Conservation (phyloP, 2,888 invertebrate species). For the Drosophila lacicola region DNA sequence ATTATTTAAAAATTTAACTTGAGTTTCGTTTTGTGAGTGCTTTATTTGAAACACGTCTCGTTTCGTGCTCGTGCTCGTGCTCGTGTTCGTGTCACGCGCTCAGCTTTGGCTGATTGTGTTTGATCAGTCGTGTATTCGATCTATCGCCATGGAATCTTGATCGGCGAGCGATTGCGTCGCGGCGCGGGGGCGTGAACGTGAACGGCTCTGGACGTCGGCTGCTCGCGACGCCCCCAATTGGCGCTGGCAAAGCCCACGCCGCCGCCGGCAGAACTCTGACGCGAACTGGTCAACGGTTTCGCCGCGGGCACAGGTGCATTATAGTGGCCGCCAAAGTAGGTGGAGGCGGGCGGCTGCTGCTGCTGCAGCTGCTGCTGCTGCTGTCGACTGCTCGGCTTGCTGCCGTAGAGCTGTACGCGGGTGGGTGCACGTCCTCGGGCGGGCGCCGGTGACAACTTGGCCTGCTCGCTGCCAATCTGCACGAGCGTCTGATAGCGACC, state of each 20-base stretch:
- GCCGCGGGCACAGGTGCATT: constrained; percentile 55
- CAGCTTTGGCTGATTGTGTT: constrained; percentile 18
- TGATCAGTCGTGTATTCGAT: constrained; percentile 30
- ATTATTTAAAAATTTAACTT: background rate
- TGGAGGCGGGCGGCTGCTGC: constrained; percentile 24
- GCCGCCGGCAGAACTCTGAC: constrained; percentile 19
- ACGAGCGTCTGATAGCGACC: constrained; percentile 83
- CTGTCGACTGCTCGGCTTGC: constrained; percentile 55
- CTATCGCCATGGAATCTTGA: constrained; percentile 84
- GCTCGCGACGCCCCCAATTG: constrained; percentile 76
- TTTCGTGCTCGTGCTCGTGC: background rate
- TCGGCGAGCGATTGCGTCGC: constrained; percentile 84
- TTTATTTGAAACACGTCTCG: background rate
- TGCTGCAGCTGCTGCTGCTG: constrained; percentile 26
- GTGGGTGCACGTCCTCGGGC: constrained; percentile 70
- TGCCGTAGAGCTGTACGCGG: constrained; percentile 74
- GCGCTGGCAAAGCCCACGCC: constrained; percentile 42
- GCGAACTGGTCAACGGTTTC: constrained; percentile 42
- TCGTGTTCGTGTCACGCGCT: constrained; percentile 42
- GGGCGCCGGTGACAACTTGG: constrained; percentile 27
- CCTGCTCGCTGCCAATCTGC: constrained; percentile 76
- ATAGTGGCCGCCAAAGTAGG: constrained; percentile 76
- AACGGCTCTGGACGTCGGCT: constrained; percentile 49
- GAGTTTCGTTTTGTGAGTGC: background rate
- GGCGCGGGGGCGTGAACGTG: constrained; percentile 46